phyloP scores from a whole-genome alignment of 2,113 vertebrate species.

The Oxyura jamaicensis region DNA sequence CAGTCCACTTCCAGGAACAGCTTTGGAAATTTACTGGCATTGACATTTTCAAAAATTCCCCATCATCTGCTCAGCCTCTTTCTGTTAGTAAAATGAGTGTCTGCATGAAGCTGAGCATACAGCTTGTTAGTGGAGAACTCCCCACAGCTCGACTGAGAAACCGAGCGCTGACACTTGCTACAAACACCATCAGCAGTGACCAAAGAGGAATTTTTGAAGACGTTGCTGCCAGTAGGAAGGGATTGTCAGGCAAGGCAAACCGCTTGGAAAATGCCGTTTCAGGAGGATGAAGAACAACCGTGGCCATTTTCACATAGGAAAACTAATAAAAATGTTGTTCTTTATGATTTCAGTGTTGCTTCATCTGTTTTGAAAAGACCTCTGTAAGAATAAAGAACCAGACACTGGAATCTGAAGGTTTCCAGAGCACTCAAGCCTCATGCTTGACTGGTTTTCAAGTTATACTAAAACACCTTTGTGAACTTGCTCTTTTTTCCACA shows the following conservation, averaged over 20 bases:
- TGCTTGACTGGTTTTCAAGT: not conserved
- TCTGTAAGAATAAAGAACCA: not conserved
- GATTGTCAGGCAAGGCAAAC: not conserved
- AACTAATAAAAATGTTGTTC: not conserved
- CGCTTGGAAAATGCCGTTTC: not conserved
- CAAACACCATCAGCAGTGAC: not conserved
- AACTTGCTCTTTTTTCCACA: not conserved
- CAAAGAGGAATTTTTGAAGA: not conserved
- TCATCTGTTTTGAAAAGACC: not conserved
- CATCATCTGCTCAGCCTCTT: not conserved
- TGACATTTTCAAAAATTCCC: not conserved
- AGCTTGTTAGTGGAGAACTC: not conserved
- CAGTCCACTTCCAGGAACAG: not conserved
- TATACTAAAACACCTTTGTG: not conserved
- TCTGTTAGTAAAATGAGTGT: not conserved
- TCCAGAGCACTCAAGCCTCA: not conserved
- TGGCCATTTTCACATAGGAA: not conserved
- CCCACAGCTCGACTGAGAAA: not conserved
- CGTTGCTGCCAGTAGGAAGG: not conserved
- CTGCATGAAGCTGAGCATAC: fast-evolving
- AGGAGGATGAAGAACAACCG: not conserved
- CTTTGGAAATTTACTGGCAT: not conserved
- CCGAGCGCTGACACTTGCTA: not conserved
- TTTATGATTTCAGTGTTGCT: not conserved
- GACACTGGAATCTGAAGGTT: not conserved